Conservation (phyloP, 2,797 vertebrate genomes). For the Phylloscopus collybita region DNA sequence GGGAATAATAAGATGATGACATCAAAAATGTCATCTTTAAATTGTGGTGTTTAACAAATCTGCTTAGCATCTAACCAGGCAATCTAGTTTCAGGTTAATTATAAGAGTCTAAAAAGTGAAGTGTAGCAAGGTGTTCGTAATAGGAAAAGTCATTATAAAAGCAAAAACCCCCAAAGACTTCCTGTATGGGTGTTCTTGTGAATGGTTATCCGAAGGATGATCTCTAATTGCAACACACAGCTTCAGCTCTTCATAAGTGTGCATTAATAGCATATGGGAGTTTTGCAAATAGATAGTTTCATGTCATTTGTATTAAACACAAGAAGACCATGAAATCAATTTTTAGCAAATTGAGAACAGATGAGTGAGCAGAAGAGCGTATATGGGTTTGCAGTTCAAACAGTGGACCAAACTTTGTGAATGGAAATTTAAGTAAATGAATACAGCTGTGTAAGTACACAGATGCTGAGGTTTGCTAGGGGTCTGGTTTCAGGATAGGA, state of each 20-base stretch:
- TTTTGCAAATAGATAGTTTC: background rate
- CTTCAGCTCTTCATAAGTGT: background rate
- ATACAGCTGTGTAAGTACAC: background rate
- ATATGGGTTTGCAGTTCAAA: background rate
- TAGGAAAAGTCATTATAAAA: background rate
- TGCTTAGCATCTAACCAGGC: background rate
- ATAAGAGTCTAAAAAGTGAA: background rate
- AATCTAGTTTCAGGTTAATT: background rate
- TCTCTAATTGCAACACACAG: background rate
- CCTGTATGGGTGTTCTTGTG: background rate
- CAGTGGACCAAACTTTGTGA: conserved; percentile 3
- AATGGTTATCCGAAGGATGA: background rate
- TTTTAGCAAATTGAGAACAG: conserved; percentile 22
- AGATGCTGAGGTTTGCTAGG: background rate
- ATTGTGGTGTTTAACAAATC: background rate
- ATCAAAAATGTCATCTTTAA: background rate
- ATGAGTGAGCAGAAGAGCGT: background rate
- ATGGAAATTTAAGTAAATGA: background rate
- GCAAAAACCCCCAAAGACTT: background rate
- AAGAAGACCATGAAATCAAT: background rate
- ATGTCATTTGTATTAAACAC: background rate
- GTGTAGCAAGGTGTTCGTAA: background rate
- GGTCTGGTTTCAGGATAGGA: background rate
- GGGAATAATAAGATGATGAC: background rate
- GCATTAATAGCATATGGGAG: background rate